A percentile compares a stretch with the other conserved stretches of the same genome.
Conservation (phyloP, 2,888 invertebrate species). For the Bombylius discolor region DNA sequence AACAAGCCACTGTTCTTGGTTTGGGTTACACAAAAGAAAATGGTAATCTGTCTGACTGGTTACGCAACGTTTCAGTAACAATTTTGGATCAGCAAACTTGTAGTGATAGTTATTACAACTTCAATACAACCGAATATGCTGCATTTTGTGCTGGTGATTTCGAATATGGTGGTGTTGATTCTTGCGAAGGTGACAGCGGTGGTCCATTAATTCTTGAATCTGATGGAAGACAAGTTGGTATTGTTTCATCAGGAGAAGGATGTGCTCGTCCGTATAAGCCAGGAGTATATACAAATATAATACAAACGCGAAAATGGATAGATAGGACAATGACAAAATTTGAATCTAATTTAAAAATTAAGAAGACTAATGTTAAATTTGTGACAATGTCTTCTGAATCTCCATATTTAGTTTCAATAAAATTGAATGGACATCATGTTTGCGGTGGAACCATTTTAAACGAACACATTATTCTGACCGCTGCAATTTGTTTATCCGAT, state of each 20-base stretch:
- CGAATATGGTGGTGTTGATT: background rate
- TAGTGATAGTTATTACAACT: too few relatives aligned
- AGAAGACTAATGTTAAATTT: too few relatives aligned
- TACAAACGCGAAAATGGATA: background rate
- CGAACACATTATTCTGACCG: background rate
- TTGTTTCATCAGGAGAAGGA: background rate
- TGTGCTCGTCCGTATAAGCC: background rate
- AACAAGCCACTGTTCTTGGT: background rate
- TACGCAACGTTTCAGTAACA: background rate
- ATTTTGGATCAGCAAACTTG: background rate
- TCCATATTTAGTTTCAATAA: background rate
- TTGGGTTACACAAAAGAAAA: background rate
- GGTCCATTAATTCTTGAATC: background rate
- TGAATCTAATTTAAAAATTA: too few relatives aligned
- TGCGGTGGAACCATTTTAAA: background rate
- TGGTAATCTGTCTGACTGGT: background rate
- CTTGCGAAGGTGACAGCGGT: background rate
- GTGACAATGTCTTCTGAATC: too few relatives aligned
- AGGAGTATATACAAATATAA: background rate
- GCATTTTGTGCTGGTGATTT: background rate
- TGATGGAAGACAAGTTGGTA: background rate
- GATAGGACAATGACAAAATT: background rate
- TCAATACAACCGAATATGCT: too few relatives aligned
- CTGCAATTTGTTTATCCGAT: background rate
- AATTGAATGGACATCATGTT: background rate